phyloP scores from a whole-genome alignment of 1,140 invertebrate species.

The Drosophila mauritiana region DNA sequence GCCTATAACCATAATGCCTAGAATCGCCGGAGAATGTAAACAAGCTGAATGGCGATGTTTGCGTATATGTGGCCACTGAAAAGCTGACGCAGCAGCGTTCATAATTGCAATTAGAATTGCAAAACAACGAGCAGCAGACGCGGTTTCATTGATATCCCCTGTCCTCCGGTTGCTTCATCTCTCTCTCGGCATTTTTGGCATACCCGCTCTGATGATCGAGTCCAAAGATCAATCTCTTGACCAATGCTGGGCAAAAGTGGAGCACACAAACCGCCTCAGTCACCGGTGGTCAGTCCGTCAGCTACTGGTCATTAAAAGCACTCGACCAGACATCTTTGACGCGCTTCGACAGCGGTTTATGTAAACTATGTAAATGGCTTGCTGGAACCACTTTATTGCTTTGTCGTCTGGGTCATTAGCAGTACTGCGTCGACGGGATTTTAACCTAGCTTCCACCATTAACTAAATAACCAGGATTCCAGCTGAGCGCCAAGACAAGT shows the following conservation, averaged over 20 bases:
- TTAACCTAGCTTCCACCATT: not conserved
- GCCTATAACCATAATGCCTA: slow-evolving; percentile 9
- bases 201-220: slow-evolving; percentile 64
- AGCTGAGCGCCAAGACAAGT: not conserved
- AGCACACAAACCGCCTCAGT: slow-evolving; percentile 27
- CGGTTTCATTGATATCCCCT: not conserved
- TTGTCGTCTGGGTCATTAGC: not conserved
- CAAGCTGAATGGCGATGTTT: not conserved
- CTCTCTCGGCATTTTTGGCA: slow-evolving; percentile 16
- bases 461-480: not conserved
- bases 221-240: slow-evolving; percentile 64
- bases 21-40: slow-evolving; percentile 16
- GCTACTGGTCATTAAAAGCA: slow-evolving; percentile 21
- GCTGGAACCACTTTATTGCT: slow-evolving; percentile 15
- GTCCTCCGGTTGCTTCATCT: slow-evolving; percentile 8
- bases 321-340: slow-evolving; percentile 6
- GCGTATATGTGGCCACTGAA: slow-evolving; percentile 1
- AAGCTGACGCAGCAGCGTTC: not conserved
- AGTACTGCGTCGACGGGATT: not conserved
- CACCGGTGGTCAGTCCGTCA: slow-evolving; percentile 1
- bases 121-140: slow-evolving; percentile 6
- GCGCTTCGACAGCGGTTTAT: slow-evolving; percentile 12
- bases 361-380: slow-evolving; percentile 44
- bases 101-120: slow-evolving; percentile 42
- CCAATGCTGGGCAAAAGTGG: slow-evolving; percentile 57